Percentiles rank a stretch among this genome's conserved stretches.
Evolutionary conservation across 2,113 vertebrate genomes (phyloP).

Genomic region (Chaetorhynchus papuensis): DNA sequence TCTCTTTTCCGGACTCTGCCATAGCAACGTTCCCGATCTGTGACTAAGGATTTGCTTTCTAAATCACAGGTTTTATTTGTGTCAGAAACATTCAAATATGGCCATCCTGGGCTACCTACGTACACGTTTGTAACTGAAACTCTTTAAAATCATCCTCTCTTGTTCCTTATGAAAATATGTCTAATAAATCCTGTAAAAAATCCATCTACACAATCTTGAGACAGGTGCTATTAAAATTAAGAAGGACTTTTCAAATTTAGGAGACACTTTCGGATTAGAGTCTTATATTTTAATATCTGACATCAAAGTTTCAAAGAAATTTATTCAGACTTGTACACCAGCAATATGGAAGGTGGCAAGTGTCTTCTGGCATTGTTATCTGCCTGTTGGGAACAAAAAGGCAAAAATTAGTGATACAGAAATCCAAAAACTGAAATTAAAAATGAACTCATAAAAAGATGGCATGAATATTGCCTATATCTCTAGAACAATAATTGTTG

Average conservation of each 20-base stretch:
- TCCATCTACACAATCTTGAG: background rate
- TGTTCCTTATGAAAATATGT: background rate
- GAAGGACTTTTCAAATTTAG: background rate
- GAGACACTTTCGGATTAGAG: background rate
- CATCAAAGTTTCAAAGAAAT: background rate
- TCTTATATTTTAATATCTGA: background rate
- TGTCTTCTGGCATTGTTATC: background rate
- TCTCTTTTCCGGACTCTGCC: background rate
- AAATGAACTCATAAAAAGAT: background rate
- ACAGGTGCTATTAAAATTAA: background rate
- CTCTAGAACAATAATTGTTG: background rate
- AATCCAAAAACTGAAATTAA: background rate
- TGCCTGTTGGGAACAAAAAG: background rate
- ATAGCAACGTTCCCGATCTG: fast-evolving
- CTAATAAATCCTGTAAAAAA: background rate
- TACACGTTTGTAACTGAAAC: background rate
- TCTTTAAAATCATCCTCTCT: background rate
- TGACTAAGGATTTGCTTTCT: background rate
- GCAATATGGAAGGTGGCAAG: background rate
- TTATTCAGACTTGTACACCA: background rate
- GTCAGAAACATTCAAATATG: background rate
- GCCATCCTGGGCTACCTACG: background rate
- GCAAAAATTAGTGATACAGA: background rate
- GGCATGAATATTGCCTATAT: background rate
- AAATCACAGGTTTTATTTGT: background rate